Evolutionary conservation across 1,140 invertebrate genomes (phyloP).

Genomic region (Drosophila mojavensis): DNA sequence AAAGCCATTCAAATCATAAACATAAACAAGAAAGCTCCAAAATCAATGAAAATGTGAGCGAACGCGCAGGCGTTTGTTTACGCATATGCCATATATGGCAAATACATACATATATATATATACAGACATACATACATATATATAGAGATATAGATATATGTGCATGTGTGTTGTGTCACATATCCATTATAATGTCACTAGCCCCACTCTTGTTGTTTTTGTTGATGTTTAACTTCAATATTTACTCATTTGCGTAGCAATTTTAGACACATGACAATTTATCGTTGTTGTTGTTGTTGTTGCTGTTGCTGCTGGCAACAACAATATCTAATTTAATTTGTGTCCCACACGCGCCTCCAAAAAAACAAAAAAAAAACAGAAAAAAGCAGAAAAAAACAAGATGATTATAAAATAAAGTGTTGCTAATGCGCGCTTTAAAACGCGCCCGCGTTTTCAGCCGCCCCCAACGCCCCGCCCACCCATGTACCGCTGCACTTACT

Average conservation of each 20-base stretch:
- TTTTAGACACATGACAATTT: constrained; percentile 77
- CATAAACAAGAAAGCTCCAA: constrained; percentile 15
- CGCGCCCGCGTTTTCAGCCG: constrained; percentile 22
- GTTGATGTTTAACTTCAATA: constrained; percentile 63
- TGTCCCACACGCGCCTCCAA: constrained; percentile 50
- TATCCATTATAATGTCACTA: constrained; percentile 66
- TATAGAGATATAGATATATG: neutral
- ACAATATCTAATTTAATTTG: constrained; percentile 43
- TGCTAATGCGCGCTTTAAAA: neutral
- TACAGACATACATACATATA: neutral
- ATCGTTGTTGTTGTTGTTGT: constrained; percentile 18
- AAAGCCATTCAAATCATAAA: constrained; percentile 27
- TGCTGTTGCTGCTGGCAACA: constrained; percentile 54
- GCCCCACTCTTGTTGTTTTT: constrained; percentile 16
- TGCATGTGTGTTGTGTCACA: neutral
- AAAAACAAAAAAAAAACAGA: constrained; percentile 5
- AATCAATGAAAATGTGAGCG: constrained; percentile 8
- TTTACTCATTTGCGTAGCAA: constrained; percentile 76
- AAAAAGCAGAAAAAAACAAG: constrained; percentile 1
- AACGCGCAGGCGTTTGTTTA: constrained; percentile 33
- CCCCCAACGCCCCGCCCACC: neutral
- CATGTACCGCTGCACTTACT: constrained; percentile 51
- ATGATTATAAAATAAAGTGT: neutral
- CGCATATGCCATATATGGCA: neutral
- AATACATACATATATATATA: neutral